phyloP scores from a whole-genome alignment of 2,797 vertebrate species.

The Artibeus jamaicensis region DNA sequence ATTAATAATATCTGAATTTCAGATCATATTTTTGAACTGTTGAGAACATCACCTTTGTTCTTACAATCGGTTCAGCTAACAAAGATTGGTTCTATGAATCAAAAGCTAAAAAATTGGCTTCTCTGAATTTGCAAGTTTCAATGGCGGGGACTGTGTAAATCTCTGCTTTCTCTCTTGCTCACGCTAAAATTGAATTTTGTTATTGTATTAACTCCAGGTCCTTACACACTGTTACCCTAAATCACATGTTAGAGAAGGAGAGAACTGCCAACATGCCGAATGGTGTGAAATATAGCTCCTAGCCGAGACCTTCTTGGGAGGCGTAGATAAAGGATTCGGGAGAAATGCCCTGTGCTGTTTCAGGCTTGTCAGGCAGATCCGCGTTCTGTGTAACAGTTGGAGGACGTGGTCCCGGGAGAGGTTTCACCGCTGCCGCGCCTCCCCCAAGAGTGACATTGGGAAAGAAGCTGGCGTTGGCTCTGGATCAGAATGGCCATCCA shows the following conservation, averaged over 20 bases:
- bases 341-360: constrained; percentile 33
- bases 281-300: constrained; percentile 28
- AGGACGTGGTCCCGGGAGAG: constrained; percentile 61
- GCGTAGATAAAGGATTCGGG: constrained; percentile 68
- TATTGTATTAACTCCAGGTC: neutral
- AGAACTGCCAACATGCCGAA: neutral
- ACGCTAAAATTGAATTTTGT: neutral
- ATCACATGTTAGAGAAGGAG: neutral
- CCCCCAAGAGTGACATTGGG: constrained; percentile 53
- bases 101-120: neutral
- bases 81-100: neutral
- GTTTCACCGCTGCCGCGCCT: constrained; percentile 19
- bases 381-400: constrained; percentile 43
- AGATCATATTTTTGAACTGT: neutral
- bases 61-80: neutral
- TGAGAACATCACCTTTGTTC: neutral
- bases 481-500: constrained; percentile 47
- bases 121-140: neutral
- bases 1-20: constrained; percentile 1
- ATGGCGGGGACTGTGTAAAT: neutral
- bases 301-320: constrained; percentile 11
- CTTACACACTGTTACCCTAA: neutral
- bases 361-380: constrained; percentile 70
- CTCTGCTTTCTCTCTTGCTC: neutral
- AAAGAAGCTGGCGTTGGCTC: constrained; percentile 44